These are phyloP conservation scores for Dendrolimus kikuchii DNA, from an alignment of 1,140 invertebrate species.

Conservation along the genomic window DNA sequence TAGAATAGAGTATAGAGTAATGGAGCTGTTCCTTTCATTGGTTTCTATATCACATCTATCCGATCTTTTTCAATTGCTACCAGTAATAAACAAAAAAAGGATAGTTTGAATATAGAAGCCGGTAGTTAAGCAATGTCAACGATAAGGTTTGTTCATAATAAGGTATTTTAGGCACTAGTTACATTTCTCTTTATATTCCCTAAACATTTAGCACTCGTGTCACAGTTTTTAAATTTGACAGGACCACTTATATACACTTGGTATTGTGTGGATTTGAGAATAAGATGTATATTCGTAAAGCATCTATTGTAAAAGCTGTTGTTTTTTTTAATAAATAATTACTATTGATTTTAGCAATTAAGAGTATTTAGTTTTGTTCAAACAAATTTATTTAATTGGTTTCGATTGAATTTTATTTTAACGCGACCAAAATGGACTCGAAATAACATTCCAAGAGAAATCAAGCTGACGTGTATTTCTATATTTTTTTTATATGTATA, in stretches of 20 bases:
- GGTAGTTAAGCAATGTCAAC: conserved; percentile 17
- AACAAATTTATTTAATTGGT: too few species aligned
- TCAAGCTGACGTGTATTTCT: not conserved
- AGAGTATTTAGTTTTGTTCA: too few species aligned
- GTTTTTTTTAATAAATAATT: not conserved
- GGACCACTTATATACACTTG: conserved; percentile 13
- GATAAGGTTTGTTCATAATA: conserved; percentile 41
- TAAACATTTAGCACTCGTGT: conserved; percentile 37
- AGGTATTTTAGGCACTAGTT: conserved; percentile 47
- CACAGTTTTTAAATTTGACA: conserved; percentile 48
- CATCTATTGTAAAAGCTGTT: conserved; percentile 50
- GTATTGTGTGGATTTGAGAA: conserved; percentile 13
- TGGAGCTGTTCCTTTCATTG: too few species aligned
- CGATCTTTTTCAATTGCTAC: too few species aligned
- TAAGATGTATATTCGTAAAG: conserved; percentile 17
- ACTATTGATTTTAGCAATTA: too few species aligned
- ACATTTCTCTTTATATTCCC: conserved; percentile 29
- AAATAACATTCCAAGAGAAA: conserved; percentile 27
- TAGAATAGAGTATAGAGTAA: too few species aligned
- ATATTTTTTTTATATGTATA: too few species aligned
- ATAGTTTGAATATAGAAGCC: too few species aligned
- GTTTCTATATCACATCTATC: too few species aligned
- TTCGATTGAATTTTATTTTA: too few species aligned
- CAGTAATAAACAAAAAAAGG: too few species aligned
- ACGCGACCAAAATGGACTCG: conserved; percentile 13